Conservation (phyloP, 2,113 vertebrate species). For the Heterotis niloticus region DNA sequence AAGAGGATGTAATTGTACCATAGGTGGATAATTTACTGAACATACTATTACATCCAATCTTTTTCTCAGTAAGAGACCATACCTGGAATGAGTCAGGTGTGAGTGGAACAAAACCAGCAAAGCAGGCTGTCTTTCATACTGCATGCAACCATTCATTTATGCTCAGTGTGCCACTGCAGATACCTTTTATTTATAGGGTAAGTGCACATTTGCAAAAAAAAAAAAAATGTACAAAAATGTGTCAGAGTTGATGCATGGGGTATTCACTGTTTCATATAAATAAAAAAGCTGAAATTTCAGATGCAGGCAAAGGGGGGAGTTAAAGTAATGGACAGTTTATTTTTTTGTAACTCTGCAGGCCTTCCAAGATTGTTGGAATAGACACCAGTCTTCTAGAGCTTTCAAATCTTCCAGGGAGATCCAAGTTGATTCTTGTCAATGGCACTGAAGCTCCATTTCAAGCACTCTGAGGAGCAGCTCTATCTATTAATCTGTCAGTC, state of each 20-base stretch:
- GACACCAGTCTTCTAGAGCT: too few species aligned
- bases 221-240: too few species aligned
- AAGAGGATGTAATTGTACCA: neutral
- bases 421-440: too few species aligned
- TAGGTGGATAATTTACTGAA: neutral
- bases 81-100: neutral
- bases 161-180: neutral
- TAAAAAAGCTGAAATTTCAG: too few species aligned
- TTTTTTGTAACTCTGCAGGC: too few species aligned
- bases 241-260: too few species aligned
- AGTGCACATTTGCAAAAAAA: neutral
- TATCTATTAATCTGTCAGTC: constrained; percentile 18
- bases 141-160: neutral
- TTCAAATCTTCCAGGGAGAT: too few species aligned
- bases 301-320: too few species aligned
- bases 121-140: neutral
- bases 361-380: too few species aligned
- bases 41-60: neutral
- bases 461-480: neutral
- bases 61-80: neutral
- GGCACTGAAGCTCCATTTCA: neutral
- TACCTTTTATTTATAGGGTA: neutral
- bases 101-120: neutral
- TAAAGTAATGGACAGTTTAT: too few species aligned
- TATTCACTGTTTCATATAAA: too few species aligned